phyloP scores from a whole-genome alignment of 1,140 invertebrate species.

The Papilio glaucus region DNA sequence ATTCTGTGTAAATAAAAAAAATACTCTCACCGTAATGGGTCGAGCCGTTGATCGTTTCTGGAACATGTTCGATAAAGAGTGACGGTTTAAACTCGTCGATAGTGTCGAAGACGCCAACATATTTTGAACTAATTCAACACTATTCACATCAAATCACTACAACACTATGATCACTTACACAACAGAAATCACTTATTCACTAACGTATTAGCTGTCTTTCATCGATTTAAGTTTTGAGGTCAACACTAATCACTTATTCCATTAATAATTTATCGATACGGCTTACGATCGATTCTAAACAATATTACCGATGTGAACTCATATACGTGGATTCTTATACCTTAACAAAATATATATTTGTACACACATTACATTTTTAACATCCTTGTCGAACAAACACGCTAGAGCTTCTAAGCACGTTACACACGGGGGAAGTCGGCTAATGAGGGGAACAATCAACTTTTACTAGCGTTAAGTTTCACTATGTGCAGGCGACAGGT shows the following conservation, averaged over 20 bases:
- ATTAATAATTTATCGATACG: neutral
- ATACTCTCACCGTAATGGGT: conserved; percentile 50
- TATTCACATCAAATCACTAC: conserved; percentile 34
- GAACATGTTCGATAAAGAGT: conserved; percentile 65
- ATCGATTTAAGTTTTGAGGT: neutral
- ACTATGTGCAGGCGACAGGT: conserved; percentile 40
- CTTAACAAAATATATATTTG: neutral
- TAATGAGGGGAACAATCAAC: conserved; percentile 45
- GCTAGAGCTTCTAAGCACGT: neutral
- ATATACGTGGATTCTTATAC: neutral
- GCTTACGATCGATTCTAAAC: neutral
- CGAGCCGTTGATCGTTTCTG: conserved; percentile 50
- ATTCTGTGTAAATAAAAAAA: neutral
- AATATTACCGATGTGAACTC: neutral
- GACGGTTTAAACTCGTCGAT: conserved; percentile 59
- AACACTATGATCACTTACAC: neutral
- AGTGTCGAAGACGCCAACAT: conserved; percentile 70
- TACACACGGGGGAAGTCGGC: neutral
- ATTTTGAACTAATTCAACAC: conserved; percentile 45
- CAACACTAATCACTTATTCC: neutral
- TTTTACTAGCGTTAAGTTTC: conserved; percentile 51
- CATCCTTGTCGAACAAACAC: neutral
- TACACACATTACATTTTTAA: conserved; percentile 22
- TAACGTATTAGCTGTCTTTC: neutral
- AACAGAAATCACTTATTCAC: conserved; percentile 18